A percentile compares a stretch with the other conserved stretches of the same genome.
Evolutionary conservation across 2,113 vertebrate species (phyloP).

Genomic region (Zosterops hypoxanthus): DNA sequence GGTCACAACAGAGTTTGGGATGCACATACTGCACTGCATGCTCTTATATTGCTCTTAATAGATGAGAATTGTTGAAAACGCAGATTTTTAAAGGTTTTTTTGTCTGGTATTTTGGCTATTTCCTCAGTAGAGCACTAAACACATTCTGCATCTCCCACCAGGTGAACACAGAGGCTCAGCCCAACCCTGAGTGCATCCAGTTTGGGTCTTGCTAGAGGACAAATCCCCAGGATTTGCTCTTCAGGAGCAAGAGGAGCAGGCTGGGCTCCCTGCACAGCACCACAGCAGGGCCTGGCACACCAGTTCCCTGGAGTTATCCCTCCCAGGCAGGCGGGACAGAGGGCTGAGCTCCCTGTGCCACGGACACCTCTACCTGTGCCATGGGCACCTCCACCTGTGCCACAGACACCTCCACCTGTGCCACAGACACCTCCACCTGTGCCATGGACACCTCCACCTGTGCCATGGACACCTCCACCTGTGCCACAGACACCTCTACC

Average conservation of each 20-base stretch:
- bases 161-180: neutral
- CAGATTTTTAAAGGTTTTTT: neutral
- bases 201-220: neutral
- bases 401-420: no score
- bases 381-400: no score
- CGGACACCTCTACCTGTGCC: no score
- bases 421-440: no score
- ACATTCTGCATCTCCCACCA: fast-evolving
- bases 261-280: neutral
- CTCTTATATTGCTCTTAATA: neutral
- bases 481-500: no score
- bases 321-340: neutral
- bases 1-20: neutral
- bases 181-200: neutral
- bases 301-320: neutral
- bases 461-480: no score
- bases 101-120: neutral
- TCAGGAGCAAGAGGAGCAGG: neutral
- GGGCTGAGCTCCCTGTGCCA: neutral
- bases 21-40: neutral
- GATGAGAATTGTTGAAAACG: neutral
- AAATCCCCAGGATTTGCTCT: neutral
- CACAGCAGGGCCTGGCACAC: fast-evolving
- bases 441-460: no score
- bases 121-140: neutral